phyloP scores from a whole-genome alignment of 2,888 invertebrate genomes.

The Rhodophaea formosa region DNA sequence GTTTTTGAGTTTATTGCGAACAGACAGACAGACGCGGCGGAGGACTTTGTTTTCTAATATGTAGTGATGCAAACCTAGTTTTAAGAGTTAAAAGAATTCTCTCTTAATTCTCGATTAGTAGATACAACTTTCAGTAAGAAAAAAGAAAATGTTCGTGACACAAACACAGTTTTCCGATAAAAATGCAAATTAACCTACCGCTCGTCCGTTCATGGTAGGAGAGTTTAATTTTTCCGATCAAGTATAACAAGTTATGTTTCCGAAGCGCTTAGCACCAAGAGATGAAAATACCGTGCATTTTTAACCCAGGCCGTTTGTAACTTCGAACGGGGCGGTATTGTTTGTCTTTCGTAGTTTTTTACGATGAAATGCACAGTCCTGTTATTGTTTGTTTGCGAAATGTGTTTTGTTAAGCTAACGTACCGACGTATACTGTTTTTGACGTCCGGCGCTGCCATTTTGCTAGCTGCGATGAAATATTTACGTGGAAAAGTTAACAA shows the following conservation, averaged over 20 bases:
- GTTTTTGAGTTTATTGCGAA: too few relatives aligned
- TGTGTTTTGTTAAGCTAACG: constrained; percentile 3
- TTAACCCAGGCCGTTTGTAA: not conserved
- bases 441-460: not conserved
- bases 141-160: not conserved
- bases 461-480: not conserved
- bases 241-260: constrained; percentile 2
- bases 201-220: constrained; percentile 3
- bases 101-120: too few relatives aligned
- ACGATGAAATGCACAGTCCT: not conserved
- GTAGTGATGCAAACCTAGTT: too few relatives aligned
- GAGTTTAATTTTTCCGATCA: constrained; percentile 13
- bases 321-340: not conserved
- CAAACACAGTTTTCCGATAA: not conserved
- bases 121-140: too few relatives aligned
- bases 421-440: not conserved
- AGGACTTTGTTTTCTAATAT: too few relatives aligned
- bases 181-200: not conserved
- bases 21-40: too few relatives aligned
- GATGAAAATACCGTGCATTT: constrained; percentile 1
- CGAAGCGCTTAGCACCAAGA: not conserved
- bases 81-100: too few relatives aligned
- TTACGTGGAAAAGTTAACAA: not conserved
- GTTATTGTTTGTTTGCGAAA: constrained; percentile 1
- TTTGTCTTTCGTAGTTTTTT: constrained; percentile 7